Percentiles rank a stretch among this genome's conserved stretches.
Evolutionary conservation across 2,113 vertebrate species (phyloP).

Genomic region (Dipodomys merriami): DNA sequence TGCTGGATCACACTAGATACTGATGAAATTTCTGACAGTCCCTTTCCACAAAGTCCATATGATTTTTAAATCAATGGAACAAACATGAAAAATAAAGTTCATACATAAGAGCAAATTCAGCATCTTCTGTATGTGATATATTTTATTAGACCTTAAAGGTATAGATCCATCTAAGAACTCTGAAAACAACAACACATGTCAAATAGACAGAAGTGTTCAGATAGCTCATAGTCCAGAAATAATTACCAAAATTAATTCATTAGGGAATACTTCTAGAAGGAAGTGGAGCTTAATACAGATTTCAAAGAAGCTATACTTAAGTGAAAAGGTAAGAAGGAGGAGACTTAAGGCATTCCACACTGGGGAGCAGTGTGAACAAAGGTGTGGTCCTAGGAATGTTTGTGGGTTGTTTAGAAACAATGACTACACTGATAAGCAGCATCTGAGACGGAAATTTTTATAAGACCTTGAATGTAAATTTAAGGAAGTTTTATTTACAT

Average conservation of each 20-base stretch:
- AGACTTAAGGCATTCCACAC: constrained; percentile 56
- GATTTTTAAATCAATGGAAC: not conserved
- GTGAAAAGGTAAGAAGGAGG: constrained; percentile 52
- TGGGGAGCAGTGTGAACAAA: constrained; percentile 64
- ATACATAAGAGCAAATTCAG: constrained; percentile 21
- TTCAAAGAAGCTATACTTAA: constrained; percentile 48
- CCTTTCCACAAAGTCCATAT: not conserved
- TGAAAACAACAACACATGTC: not conserved
- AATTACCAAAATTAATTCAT: constrained; percentile 47
- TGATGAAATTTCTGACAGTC: constrained; percentile 40
- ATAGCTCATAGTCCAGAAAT: not conserved
- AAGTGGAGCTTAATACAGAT: constrained; percentile 60
- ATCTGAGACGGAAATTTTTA: constrained; percentile 47
- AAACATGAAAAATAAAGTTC: constrained; percentile 43
- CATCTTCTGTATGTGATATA: constrained; percentile 18
- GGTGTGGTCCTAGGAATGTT: constrained; percentile 67
- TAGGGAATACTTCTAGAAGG: constrained; percentile 53
- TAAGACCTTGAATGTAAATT: constrained; percentile 1
- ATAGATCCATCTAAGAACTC: not conserved
- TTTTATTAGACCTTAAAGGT: not conserved
- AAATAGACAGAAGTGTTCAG: constrained; percentile 42
- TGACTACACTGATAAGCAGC: constrained; percentile 50
- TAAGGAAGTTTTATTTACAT: constrained; percentile 28
- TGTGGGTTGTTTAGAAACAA: constrained; percentile 63
- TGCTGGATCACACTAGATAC: not conserved